A percentile compares a stretch with the other conserved stretches of the same genome.
Evolutionary conservation across 2,113 vertebrate species (phyloP).

Genomic region (Myotis yumanensis): DNA sequence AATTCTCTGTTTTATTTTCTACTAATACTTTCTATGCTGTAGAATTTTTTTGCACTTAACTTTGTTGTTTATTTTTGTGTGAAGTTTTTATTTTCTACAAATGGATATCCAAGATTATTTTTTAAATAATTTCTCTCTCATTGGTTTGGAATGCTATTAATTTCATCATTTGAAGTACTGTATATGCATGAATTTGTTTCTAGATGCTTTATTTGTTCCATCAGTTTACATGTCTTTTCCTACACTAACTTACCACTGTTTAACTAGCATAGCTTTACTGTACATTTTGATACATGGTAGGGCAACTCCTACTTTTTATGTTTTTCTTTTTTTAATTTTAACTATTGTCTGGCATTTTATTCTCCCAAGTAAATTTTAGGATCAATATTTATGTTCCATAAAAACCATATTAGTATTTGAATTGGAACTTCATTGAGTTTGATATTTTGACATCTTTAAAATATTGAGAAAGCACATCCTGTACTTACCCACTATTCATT

Average conservation of each 20-base stretch:
- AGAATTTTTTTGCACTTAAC: not conserved
- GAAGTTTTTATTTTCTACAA: not conserved
- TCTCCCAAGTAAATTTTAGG: not conserved
- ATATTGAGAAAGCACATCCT: not conserved
- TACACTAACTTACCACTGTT: not conserved
- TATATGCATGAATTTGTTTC: not conserved
- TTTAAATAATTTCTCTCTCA: not conserved
- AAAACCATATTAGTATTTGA: not conserved
- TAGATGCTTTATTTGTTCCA: not conserved
- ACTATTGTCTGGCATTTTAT: not conserved
- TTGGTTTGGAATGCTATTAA: not conserved
- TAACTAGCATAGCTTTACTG: not conserved
- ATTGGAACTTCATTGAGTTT: not conserved
- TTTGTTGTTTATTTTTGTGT: not conserved
- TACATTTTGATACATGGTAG: not conserved
- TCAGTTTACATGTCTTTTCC: not conserved
- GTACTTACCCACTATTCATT: not conserved
- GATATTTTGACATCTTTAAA: not conserved
- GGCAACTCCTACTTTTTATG: not conserved
- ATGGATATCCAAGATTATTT: not conserved
- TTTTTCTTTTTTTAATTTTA: not conserved
- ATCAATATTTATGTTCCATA: not conserved
- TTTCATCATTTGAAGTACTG: not conserved
- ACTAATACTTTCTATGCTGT: not conserved
- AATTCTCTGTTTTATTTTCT: not conserved